Evolutionary conservation across 92 coral and sea anemone species (phyloP).

Genomic region (Galaxea fascicularis): DNA sequence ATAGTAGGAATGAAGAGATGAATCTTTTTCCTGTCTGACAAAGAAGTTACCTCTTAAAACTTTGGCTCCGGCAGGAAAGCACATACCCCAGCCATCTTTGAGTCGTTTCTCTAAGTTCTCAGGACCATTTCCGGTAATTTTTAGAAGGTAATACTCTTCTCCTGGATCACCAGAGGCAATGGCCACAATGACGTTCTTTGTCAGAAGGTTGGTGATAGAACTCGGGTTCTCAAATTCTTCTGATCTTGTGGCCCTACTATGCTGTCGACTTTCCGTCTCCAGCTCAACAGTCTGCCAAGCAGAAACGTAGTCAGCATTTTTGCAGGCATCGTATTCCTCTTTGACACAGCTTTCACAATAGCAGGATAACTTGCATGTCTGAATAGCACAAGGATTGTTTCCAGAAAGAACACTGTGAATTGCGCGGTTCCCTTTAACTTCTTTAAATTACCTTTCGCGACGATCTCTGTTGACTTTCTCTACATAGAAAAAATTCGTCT

Average conservation of each 20-base stretch:
- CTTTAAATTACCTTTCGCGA: constrained; percentile 28
- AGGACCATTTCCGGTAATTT: constrained; percentile 51
- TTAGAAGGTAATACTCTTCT: constrained; percentile 37
- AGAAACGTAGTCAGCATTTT: background rate
- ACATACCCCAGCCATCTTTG: constrained; percentile 33
- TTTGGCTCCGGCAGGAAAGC: constrained; percentile 22
- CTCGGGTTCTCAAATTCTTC: background rate
- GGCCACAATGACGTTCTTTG: constrained; percentile 10
- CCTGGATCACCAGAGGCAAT: constrained; percentile 52
- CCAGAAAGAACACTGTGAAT: constrained; percentile 31
- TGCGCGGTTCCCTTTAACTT: constrained; percentile 30
- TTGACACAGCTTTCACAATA: constrained; percentile 37
- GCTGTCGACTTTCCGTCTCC: background rate
- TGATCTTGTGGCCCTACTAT: background rate
- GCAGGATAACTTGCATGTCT: constrained; percentile 32
- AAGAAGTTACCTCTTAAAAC: constrained; percentile 40
- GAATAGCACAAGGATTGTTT: background rate
- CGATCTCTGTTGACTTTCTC: constrained; percentile 17
- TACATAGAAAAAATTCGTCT: constrained; percentile 38
- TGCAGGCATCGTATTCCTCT: background rate
- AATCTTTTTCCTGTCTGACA: constrained; percentile 12
- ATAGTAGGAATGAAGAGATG: constrained; percentile 14
- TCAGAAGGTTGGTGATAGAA: background rate
- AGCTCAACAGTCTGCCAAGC: background rate
- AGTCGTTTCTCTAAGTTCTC: constrained; percentile 21